Evolutionary conservation across 2,797 vertebrate species (phyloP), one percentile per base, ranked within the genome.

Genomic region (Sandelia bainsii): DNA sequence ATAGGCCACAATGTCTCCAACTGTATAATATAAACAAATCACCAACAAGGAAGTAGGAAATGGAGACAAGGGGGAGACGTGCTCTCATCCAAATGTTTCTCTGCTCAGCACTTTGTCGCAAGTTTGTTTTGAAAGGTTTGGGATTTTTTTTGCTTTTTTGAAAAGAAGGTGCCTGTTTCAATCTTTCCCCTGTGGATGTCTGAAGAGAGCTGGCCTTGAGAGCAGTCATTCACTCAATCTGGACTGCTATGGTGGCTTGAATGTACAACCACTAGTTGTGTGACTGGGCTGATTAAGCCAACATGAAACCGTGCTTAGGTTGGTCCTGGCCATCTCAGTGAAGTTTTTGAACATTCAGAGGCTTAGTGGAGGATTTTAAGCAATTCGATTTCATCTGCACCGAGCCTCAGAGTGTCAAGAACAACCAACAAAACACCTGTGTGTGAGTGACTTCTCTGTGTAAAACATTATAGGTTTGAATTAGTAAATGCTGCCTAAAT

Each of bases 201-300:
- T 75, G 68, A 86, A 72, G 61, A 19, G 48, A 51, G 52, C 65
- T n/a, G 72, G 69, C 69, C 74, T 50, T 72, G 59, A 82, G 64
- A 71, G 58, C 29, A 65, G 74, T 40, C 69, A 64, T 77, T 65
- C 69, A 58, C 48, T 62, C 52, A 8, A 9, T 62, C 49, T 72
- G 59, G 71, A 84, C 75, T 53, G 45, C 63, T 42, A 61, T 2
- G 12, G 49, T 39, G 62, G 40, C 37, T 48, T 61, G 64, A 84
- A 69, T 66, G 70, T 62, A 62, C 53, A 56, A 71, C 75, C 85
- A 90, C 90, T 91, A 88, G 92, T 92, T 95, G 92, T 91, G 89
- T 85, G 92, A 93, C 87, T 83, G 83, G 8, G 90, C 90, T 91
- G 91, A 93, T 84, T 88, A 82, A 91, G 88, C 87, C 93, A 82